phyloP scores from a whole-genome alignment of 2,113 vertebrate genomes.

The Rhagologus leucostigma region DNA sequence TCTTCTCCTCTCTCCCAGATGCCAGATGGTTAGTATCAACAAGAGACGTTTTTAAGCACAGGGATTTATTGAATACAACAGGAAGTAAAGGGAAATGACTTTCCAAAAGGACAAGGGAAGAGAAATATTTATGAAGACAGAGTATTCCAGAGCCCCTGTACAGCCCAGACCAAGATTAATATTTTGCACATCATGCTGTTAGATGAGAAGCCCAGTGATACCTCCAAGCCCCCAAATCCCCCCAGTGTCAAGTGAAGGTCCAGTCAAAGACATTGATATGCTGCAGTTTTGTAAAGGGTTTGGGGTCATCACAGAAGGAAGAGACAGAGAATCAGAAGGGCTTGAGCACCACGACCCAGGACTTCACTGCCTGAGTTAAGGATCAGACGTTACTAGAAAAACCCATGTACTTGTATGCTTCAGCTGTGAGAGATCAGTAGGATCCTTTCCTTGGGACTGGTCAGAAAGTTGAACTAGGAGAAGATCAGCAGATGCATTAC shows the following conservation, averaged over 20 bases:
- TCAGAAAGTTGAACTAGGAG: background rate
- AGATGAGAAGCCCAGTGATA: background rate
- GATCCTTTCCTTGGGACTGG: background rate
- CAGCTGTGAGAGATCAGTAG: background rate
- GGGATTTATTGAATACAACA: background rate
- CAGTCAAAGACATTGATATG: background rate
- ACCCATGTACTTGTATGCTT: background rate
- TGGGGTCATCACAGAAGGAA: background rate
- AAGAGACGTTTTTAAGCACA: background rate
- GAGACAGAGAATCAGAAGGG: background rate
- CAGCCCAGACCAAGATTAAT: background rate
- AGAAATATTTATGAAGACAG: background rate
- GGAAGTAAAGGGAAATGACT: background rate
- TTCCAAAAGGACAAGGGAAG: background rate
- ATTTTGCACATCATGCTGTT: background rate
- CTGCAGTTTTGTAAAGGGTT: background rate
- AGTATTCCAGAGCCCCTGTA: background rate
- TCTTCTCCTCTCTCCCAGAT: background rate
- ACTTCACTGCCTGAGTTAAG: background rate
- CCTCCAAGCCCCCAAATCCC: background rate
- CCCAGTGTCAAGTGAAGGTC: background rate
- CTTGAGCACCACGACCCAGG: background rate
- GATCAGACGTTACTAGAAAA: background rate
- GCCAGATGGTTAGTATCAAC: background rate
- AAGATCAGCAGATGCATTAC: background rate